phyloP scores from a whole-genome alignment of 2,888 invertebrate genomes.

The Hedychridium roseum region DNA sequence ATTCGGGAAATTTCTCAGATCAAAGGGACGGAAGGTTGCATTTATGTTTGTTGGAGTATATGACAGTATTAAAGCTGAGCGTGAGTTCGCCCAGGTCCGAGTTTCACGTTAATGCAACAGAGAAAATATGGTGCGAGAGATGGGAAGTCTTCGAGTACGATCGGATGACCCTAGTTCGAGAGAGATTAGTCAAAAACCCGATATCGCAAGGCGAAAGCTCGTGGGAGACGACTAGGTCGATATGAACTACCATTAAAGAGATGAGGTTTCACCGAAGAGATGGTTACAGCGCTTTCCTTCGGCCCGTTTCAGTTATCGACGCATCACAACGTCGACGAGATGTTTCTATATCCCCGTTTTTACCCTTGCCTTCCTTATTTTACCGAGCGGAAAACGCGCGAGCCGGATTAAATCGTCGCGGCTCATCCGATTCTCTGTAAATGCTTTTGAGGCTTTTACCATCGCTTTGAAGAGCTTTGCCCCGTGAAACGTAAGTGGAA shows the following conservation, averaged over 20 bases:
- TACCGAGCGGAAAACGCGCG: conserved; percentile 34
- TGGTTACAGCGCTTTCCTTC: conserved; percentile 4
- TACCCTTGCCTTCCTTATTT: conserved; percentile 19
- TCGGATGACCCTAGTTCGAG: too few species aligned
- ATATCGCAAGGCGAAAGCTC: conserved; percentile 38
- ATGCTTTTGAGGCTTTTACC: conserved; percentile 31
- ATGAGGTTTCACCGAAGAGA: conserved; percentile 41
- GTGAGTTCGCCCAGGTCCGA: too few species aligned
- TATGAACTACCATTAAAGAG: conserved; percentile 41
- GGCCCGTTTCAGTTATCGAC: conserved; percentile 13
- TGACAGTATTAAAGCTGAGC: too few species aligned
- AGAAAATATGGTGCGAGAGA: too few species aligned
- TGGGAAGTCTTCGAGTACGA: too few species aligned
- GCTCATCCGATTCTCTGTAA: conserved; percentile 43
- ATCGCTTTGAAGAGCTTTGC: neutral
- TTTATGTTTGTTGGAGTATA: too few species aligned
- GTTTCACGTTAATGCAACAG: too few species aligned
- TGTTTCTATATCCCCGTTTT: conserved; percentile 26
- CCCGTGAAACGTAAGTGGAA: neutral
- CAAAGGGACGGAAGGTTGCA: too few species aligned
- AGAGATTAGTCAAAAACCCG: conserved; percentile 38
- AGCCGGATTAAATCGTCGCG: conserved; percentile 41
- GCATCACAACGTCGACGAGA: conserved; percentile 8
- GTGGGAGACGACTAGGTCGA: conserved; percentile 25
- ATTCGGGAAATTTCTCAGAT: too few species aligned